These are phyloP conservation scores for Sebastes diploproa DNA, from an alignment of 2,797 vertebrate species.

Conservation along the genomic window DNA sequence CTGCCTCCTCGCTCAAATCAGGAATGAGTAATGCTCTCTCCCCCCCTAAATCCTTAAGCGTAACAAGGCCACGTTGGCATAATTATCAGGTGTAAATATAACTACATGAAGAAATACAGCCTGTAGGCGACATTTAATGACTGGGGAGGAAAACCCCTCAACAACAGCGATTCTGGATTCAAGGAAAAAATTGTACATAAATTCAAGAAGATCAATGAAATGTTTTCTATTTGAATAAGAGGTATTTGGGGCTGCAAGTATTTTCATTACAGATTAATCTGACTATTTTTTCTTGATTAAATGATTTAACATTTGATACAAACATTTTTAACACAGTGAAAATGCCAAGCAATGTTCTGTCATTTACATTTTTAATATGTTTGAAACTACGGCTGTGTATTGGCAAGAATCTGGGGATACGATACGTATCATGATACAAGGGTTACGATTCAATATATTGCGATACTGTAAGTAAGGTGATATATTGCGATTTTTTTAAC, in stretches of 20 bases:
- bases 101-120: background rate
- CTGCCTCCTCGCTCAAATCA: background rate
- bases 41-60: background rate
- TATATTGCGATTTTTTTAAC: no score
- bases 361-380: no score
- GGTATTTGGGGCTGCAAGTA: background rate
- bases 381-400: no score
- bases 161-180: background rate
- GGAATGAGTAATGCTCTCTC: background rate
- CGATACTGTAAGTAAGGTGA: no score
- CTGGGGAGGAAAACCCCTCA: no score
- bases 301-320: background rate
- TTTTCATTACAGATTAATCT: background rate
- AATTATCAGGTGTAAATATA: background rate
- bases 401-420: no score
- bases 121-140: no score
- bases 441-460: no score
- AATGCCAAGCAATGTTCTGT: background rate
- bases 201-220: background rate
- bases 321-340: background rate
- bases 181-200: background rate
- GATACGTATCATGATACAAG: no score
- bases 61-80: background rate
- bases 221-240: background rate
- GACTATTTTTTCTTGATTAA: background rate